A percentile compares a stretch with the other conserved stretches of the same genome.
Evolutionary conservation across 2,113 vertebrate genomes (phyloP).

Genomic region (Pygoscelis adeliae): DNA sequence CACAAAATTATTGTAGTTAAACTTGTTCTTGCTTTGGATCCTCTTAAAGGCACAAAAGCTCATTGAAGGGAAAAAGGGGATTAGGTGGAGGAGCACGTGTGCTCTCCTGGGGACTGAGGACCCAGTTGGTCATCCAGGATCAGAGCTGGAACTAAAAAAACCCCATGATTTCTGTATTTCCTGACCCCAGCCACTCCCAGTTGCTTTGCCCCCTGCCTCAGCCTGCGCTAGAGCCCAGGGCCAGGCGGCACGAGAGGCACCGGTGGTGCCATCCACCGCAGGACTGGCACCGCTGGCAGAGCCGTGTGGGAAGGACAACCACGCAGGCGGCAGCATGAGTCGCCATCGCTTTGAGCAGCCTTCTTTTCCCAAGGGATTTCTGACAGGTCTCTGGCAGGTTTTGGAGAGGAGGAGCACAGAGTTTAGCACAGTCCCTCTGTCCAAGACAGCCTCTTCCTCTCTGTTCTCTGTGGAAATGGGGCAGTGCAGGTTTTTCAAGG

Average conservation of each 20-base stretch:
- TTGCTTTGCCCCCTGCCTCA: background rate
- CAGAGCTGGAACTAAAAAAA: background rate
- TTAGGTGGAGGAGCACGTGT: background rate
- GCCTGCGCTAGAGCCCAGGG: too few species aligned
- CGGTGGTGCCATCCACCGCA: accelerated
- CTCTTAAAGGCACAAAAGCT: background rate
- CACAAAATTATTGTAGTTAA: background rate
- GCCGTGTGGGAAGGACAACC: accelerated
- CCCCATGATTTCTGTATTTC: background rate
- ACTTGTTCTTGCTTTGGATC: background rate
- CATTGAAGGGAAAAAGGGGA: background rate
- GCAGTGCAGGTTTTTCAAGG: background rate
- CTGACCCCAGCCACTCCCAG: accelerated
- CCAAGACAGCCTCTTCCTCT: background rate
- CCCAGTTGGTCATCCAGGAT: background rate
- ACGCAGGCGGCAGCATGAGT: accelerated
- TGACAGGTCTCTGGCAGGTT: background rate
- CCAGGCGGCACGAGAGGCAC: accelerated
- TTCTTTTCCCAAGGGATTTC: background rate
- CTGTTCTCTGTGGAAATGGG: background rate
- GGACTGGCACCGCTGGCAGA: accelerated
- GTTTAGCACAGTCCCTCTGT: background rate
- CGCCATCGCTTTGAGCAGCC: background rate
- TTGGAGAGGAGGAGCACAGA: background rate
- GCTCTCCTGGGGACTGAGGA: background rate